A percentile compares a stretch with the other conserved stretches of the same genome.
These are phyloP conservation scores for Lepas anatifera DNA, from an alignment of 2,888 invertebrate species.

Conservation along the genomic window DNA sequence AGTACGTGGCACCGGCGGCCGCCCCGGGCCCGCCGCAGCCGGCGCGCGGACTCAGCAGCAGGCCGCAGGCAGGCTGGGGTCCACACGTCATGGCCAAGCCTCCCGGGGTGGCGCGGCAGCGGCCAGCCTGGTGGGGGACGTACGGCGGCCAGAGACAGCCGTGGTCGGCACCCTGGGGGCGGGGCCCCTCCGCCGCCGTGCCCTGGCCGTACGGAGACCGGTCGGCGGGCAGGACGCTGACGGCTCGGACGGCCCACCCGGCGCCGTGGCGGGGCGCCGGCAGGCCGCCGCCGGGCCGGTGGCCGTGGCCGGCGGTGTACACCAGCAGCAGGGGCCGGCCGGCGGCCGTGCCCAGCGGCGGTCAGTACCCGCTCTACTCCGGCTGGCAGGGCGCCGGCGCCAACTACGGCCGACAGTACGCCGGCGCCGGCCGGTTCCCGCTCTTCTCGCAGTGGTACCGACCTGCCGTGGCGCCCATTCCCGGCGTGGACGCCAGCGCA, in stretches of 20 bases:
- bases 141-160: too few relatives aligned
- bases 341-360: not conserved
- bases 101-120: too few relatives aligned
- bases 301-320: not conserved
- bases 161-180: not conserved
- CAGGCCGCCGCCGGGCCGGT: not conserved
- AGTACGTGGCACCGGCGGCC: too few relatives aligned
- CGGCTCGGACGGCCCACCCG: not conserved
- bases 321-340: not conserved
- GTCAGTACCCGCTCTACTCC: not conserved
- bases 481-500: not conserved
- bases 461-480: not conserved
- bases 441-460: constrained; percentile 5
- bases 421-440: not conserved
- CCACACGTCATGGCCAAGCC: too few relatives aligned
- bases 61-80: too few relatives aligned
- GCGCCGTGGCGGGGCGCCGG: not conserved
- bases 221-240: not conserved
- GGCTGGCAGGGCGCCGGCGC: not conserved
- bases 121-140: too few relatives aligned
- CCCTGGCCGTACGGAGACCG: not conserved
- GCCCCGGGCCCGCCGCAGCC: too few relatives aligned
- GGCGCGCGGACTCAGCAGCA: too few relatives aligned
- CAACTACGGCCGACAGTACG: not conserved
- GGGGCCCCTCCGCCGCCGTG: not conserved